These are phyloP conservation scores for Mesodorylaimus sp. DNA, from an alignment of 2,888 invertebrate genomes.

Conservation along the genomic window DNA sequence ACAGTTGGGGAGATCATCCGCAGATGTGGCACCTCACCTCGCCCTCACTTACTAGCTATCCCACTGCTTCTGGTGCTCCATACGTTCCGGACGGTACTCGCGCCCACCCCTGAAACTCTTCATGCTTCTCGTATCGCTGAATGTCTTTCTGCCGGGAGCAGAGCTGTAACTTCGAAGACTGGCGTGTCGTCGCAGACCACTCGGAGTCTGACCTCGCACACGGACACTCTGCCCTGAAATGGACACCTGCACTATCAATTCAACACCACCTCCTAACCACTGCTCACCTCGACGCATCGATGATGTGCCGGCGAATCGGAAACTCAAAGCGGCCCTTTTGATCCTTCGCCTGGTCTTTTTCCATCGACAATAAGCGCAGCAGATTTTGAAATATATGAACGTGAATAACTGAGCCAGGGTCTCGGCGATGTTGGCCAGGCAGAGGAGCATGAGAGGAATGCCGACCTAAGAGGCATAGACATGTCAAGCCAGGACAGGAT, in stretches of 20 bases:
- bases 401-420: conserved; percentile 38
- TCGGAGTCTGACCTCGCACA: background rate
- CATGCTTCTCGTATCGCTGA: conserved; percentile 22
- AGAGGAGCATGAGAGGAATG: conserved; percentile 38
- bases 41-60: conserved; percentile 1
- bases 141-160: background rate
- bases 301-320: conserved; percentile 25
- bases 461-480: conserved; percentile 37
- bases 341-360: conserved; percentile 23
- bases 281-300: conserved; percentile 21
- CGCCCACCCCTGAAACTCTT: conserved; percentile 18
- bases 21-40: too few relatives aligned
- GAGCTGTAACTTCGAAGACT: conserved; percentile 2
- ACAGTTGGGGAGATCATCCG: too few relatives aligned
- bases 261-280: too few relatives aligned
- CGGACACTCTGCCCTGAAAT: background rate
- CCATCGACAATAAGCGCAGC: conserved; percentile 31
- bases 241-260: too few relatives aligned
- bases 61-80: too few relatives aligned
- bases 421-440: conserved; percentile 39
- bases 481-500: conserved; percentile 38
- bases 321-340: conserved; percentile 23
- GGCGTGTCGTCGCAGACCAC: background rate
- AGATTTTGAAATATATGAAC: conserved; percentile 33
- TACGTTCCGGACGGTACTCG: too few relatives aligned